Percentiles rank a stretch among this genome's conserved stretches.
phyloP scores from a whole-genome alignment of 2,888 invertebrate genomes.

The Dromius quadrimaculatus region DNA sequence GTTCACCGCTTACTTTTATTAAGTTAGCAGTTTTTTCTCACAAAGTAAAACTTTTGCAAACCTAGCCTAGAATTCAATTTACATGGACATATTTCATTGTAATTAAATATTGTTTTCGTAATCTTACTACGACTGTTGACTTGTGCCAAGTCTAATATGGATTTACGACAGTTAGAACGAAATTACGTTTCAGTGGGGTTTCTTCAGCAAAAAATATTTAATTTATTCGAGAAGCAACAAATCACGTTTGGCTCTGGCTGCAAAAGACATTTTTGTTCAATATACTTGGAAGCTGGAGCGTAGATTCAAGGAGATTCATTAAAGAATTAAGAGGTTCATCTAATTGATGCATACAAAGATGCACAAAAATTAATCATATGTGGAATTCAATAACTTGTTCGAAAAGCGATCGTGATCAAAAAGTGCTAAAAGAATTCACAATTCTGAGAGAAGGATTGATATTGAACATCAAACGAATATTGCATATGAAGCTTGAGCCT shows the following conservation, averaged over 20 bases:
- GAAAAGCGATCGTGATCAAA: too few species aligned
- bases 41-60: not conserved
- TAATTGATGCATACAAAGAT: not conserved
- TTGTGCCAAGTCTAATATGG: not conserved
- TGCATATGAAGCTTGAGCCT: too few species aligned
- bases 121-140: not conserved
- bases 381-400: too few species aligned
- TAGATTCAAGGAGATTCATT: not conserved
- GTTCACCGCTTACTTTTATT: too few species aligned
- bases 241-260: constrained; percentile 9
- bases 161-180: constrained; percentile 8
- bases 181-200: constrained; percentile 12
- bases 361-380: too few species aligned
- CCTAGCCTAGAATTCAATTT: constrained; percentile 5
- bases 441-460: too few species aligned
- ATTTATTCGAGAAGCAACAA: constrained; percentile 14
- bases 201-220: constrained; percentile 27
- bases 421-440: too few species aligned
- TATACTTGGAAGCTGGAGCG: not conserved
- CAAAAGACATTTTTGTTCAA: not conserved
- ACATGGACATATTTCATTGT: constrained; percentile 9
- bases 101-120: constrained; percentile 32
- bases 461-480: too few species aligned
- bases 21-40: constrained; percentile 19
- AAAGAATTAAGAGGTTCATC: not conserved